A percentile compares a stretch with the other conserved stretches of the same genome.
Evolutionary conservation across 1,140 invertebrate species (phyloP).

Genomic region (Drosophila arawakana): DNA sequence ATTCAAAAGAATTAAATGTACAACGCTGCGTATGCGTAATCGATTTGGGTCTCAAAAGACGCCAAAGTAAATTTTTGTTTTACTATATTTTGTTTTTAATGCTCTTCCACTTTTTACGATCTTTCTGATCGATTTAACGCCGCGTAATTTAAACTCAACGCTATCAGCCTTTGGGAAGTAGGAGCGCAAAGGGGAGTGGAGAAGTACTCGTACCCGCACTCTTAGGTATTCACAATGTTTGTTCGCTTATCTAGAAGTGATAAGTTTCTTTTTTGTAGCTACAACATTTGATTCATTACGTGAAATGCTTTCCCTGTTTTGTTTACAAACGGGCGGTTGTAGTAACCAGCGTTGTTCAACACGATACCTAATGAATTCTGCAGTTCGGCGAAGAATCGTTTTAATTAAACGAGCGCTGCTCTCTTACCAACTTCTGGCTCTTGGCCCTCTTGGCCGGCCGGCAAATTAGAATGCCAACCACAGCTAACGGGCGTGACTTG

Average conservation of each 20-base stretch:
- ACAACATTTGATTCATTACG: slow-evolving; percentile 28
- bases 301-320: slow-evolving; percentile 11
- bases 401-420: slow-evolving; percentile 34
- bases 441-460: slow-evolving; percentile 11
- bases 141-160: slow-evolving; percentile 5
- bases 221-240: slow-evolving; percentile 1
- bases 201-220: background rate
- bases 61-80: slow-evolving; percentile 6
- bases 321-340: slow-evolving; percentile 11
- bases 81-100: background rate
- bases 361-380: slow-evolving; percentile 31
- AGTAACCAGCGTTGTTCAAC: background rate
- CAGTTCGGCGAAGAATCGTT: slow-evolving; percentile 23
- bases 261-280: slow-evolving; percentile 21
- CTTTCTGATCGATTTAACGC: slow-evolving; percentile 3
- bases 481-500: slow-evolving; percentile 34
- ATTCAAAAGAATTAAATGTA: background rate
- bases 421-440: slow-evolving; percentile 5
- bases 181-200: background rate
- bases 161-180: background rate
- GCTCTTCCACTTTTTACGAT: slow-evolving; percentile 1
- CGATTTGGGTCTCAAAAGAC: background rate
- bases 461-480: slow-evolving; percentile 57
- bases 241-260: slow-evolving; percentile 16
- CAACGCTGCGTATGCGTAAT: slow-evolving; percentile 17